These are phyloP conservation scores for Pelmatolapia mariae DNA, from an alignment of 2,113 vertebrate species.

Conservation along the genomic window DNA sequence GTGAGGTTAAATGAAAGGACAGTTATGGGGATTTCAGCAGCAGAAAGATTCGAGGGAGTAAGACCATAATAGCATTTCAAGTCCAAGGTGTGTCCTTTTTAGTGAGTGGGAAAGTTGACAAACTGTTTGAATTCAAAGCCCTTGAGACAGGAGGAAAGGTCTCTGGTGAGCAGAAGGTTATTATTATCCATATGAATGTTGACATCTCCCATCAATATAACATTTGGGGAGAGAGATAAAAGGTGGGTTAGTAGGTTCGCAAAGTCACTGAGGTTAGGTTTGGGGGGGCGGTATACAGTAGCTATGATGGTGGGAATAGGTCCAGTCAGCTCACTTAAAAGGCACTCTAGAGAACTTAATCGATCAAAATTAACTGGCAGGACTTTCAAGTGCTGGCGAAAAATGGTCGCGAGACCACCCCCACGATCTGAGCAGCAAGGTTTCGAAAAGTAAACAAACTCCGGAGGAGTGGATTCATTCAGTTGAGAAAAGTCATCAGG, in stretches of 20 bases:
- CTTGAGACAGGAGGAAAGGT: not conserved
- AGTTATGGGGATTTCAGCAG: not conserved
- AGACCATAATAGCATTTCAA: not conserved
- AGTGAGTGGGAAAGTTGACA: not conserved
- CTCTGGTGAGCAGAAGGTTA: not conserved
- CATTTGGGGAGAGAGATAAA: not conserved
- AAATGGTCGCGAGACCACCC: accelerated
- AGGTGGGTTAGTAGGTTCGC: not conserved
- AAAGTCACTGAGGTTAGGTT: not conserved
- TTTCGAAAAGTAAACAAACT: not conserved
- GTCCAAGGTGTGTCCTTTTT: accelerated
- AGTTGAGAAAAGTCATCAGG: not conserved
- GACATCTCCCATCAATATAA: not conserved
- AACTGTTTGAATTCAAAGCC: not conserved
- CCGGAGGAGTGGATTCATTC: accelerated
- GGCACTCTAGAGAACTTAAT: not conserved
- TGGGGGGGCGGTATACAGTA: not conserved
- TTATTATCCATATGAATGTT: not conserved
- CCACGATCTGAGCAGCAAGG: not conserved
- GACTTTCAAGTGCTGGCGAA: not conserved
- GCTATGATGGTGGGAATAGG: not conserved
- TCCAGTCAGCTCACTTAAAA: not conserved
- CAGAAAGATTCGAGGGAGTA: not conserved
- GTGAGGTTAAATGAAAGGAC: no score
- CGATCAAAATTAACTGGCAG: not conserved